These are phyloP conservation scores for Syngnathus typhle DNA, from an alignment of 2,113 vertebrate species.

Conservation along the genomic window DNA sequence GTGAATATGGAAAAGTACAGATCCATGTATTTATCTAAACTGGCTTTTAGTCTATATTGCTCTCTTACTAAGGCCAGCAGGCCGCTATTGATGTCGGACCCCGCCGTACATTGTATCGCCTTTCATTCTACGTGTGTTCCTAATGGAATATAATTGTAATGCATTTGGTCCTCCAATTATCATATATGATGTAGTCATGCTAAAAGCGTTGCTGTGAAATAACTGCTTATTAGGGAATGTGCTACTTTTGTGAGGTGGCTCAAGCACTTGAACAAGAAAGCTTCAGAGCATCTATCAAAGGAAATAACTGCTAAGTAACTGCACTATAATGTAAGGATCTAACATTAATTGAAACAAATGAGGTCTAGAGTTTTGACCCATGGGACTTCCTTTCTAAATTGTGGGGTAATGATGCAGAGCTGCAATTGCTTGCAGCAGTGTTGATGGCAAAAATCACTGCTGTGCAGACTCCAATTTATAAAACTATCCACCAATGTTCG, in stretches of 20 bases:
- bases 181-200: not conserved
- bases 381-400: conserved; percentile 42
- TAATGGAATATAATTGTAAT: not conserved
- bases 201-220: conserved; percentile 10
- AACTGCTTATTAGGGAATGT: conserved; percentile 56
- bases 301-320: conserved; percentile 51
- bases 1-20: too few species aligned
- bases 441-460: conserved; percentile 52
- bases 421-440: conserved; percentile 45
- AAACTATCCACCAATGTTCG: not conserved
- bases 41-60: too few species aligned
- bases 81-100: too few species aligned
- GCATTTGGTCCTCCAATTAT: not conserved
- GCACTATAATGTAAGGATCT: conserved; percentile 28
- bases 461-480: conserved; percentile 43
- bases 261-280: conserved; percentile 29
- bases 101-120: not conserved
- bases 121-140: not conserved
- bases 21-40: too few species aligned
- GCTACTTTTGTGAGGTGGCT: conserved; percentile 13
- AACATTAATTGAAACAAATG: conserved; percentile 52
- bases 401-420: conserved; percentile 53
- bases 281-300: conserved; percentile 22
- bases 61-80: too few species aligned
- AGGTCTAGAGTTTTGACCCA: conserved; percentile 42